Evolutionary conservation across 2,888 invertebrate genomes (phyloP).

Genomic region (Trachelus troglodyta): DNA sequence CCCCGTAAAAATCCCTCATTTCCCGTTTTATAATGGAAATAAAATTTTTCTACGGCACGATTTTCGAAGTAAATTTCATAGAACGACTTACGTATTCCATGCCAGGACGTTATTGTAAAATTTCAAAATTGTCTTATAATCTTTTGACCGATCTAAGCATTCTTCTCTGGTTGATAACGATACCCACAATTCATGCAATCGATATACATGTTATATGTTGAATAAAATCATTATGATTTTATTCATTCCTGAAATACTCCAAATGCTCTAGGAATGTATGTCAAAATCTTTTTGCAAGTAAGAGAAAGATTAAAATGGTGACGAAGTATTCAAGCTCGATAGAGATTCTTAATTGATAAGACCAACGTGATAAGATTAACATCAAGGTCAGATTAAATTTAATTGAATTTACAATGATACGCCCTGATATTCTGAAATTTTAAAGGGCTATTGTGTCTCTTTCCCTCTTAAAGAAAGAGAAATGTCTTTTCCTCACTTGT

Average conservation of each 20-base stretch:
- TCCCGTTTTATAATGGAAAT: conserved; percentile 8
- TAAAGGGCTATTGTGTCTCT: not conserved
- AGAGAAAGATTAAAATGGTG: not conserved
- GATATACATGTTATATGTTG: not conserved
- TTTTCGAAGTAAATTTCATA: too few relatives aligned
- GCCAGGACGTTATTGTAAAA: not conserved
- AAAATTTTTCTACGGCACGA: not conserved
- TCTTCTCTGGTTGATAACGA: not conserved
- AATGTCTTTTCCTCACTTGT: conserved; percentile 1
- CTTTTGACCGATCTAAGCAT: not conserved
- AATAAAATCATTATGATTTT: not conserved
- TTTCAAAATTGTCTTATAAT: not conserved
- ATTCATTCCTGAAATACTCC: not conserved
- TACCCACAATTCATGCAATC: too few relatives aligned
- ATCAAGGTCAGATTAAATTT: conserved; percentile 13
- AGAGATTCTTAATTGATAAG: conserved; percentile 27
- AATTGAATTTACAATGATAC: conserved; percentile 14
- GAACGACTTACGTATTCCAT: not conserved
- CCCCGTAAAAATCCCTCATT: conserved; percentile 14
- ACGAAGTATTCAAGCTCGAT: not conserved
- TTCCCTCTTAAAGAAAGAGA: not conserved
- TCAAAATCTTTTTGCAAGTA: not conserved
- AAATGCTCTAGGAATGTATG: not conserved
- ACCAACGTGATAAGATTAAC: conserved; percentile 25
- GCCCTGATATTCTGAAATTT: not conserved